Conservation (phyloP, 1,140 invertebrate species). For the Heliconius melpomene region DNA sequence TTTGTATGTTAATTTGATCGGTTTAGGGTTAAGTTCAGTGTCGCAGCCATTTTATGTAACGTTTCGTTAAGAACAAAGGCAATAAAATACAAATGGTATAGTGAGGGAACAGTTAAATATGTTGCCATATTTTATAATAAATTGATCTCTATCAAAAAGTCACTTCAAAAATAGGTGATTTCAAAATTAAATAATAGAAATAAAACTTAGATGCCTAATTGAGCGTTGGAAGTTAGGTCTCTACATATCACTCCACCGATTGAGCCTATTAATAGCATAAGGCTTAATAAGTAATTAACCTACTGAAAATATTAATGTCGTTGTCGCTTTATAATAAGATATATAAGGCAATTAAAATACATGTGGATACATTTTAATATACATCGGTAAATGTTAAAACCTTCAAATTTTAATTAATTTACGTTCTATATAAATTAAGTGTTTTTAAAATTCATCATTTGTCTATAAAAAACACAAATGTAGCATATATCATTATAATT, state of each 20-base stretch:
- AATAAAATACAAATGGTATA: conserved; percentile 9
- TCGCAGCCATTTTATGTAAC: conserved; percentile 57
- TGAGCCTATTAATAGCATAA: too few relatives aligned
- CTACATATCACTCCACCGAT: too few relatives aligned
- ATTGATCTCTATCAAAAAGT: background rate
- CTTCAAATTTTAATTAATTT: too few relatives aligned
- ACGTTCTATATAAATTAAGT: too few relatives aligned
- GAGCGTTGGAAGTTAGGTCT: background rate
- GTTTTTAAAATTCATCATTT: background rate
- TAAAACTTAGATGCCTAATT: conserved; percentile 34
- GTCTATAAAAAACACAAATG: background rate
- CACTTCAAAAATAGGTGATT: background rate
- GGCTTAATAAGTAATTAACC: background rate
- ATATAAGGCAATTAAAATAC: background rate
- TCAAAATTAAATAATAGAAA: conserved; percentile 6
- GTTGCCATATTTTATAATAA: background rate
- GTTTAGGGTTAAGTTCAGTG: conserved; percentile 78
- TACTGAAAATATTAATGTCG: background rate
- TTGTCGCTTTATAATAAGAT: background rate
- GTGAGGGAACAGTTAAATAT: conserved; percentile 3
- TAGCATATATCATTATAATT: too few relatives aligned
- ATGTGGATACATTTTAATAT: too few relatives aligned
- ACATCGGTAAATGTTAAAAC: too few relatives aligned
- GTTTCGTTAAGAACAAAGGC: conserved; percentile 42
- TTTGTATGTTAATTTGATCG: conserved; percentile 73